Evolutionary conservation across 2,888 invertebrate genomes (phyloP).

Genomic region (Anthoptus insignis): DNA sequence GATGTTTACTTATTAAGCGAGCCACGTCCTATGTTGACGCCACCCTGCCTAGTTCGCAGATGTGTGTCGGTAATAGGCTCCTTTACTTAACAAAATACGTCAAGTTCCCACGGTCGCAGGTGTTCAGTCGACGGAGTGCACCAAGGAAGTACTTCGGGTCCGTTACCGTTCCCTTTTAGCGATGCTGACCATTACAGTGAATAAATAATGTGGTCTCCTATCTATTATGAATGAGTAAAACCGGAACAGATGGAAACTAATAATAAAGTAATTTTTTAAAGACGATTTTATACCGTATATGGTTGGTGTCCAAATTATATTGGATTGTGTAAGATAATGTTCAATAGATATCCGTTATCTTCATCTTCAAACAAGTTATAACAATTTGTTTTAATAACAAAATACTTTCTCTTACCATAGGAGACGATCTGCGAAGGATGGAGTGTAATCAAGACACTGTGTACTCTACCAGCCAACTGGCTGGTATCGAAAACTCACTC

Average conservation of each 20-base stretch:
- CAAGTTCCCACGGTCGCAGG: constrained; percentile 63
- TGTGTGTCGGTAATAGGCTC: constrained; percentile 9
- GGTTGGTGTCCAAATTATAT: background rate
- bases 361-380: background rate
- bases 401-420: constrained; percentile 50
- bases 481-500: constrained; percentile 92
- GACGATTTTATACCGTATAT: background rate
- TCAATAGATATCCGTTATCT: no score
- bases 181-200: constrained; percentile 60
- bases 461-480: constrained; percentile 95
- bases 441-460: constrained; percentile 94
- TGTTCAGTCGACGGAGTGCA: constrained; percentile 49
- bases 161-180: constrained; percentile 51
- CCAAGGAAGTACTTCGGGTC: constrained; percentile 52
- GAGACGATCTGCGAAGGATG: constrained; percentile 78
- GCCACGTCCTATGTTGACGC: constrained; percentile 5
- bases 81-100: constrained; percentile 34
- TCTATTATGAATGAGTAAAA: constrained; percentile 54
- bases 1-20: constrained; percentile 17
- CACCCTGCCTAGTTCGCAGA: constrained; percentile 11
- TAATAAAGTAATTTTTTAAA: constrained; percentile 7
- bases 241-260: constrained; percentile 43
- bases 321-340: no score
- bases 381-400: background rate
- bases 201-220: constrained; percentile 58